Percentiles rank a stretch among this genome's conserved stretches.
Conservation (phyloP, 1,140 invertebrate genomes). For the Drosophila pseudoananassae region DNA sequence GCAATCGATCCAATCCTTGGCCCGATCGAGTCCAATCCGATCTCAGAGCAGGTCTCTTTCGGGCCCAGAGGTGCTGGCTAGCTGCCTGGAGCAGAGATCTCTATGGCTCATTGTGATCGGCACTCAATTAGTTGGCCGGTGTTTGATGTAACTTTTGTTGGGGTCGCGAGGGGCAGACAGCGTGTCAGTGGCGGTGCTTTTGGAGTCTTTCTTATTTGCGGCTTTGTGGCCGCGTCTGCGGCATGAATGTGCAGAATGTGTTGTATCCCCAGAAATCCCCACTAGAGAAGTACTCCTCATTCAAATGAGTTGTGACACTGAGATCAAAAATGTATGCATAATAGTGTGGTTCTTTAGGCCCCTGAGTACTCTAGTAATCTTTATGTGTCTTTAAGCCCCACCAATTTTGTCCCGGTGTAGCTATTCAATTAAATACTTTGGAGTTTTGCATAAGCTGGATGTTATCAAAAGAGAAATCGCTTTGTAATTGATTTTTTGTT, state of each 20-base stretch:
- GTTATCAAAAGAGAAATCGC: slow-evolving; percentile 74
- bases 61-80: slow-evolving; percentile 10
- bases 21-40: slow-evolving; percentile 13
- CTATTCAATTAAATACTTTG: slow-evolving; percentile 63
- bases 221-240: slow-evolving; percentile 64
- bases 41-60: slow-evolving; percentile 30
- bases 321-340: background rate
- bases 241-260: slow-evolving; percentile 78
- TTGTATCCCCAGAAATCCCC: slow-evolving; percentile 20
- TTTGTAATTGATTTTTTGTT: slow-evolving; percentile 73
- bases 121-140: slow-evolving; percentile 80
- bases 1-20: slow-evolving; percentile 25
- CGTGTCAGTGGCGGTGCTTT: slow-evolving; percentile 79
- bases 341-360: no score
- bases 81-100: slow-evolving; percentile 19
- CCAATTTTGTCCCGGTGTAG: slow-evolving; percentile 8
- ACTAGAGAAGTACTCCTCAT: slow-evolving; percentile 41
- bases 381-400: no score
- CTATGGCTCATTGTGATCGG: slow-evolving; percentile 73
- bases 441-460: slow-evolving; percentile 37
- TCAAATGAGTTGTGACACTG: slow-evolving; percentile 30
- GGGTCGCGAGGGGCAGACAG: slow-evolving; percentile 55
- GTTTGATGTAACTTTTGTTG: slow-evolving; percentile 80
- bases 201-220: slow-evolving; percentile 36
- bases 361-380: no score